phyloP scores from a whole-genome alignment of 2,113 vertebrate species.

The Euleptes europaea region DNA sequence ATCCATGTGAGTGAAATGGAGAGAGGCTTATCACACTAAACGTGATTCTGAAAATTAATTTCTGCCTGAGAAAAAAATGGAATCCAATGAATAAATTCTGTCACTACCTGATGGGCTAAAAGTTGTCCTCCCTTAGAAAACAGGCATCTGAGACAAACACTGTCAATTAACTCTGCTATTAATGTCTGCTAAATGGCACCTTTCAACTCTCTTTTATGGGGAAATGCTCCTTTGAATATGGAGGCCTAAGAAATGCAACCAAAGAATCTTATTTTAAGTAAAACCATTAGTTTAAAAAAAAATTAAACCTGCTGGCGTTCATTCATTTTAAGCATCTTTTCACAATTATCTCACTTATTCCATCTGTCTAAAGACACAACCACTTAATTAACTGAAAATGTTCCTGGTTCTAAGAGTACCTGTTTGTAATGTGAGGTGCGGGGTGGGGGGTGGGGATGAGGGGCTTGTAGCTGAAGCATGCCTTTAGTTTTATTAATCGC shows the following conservation, averaged over 20 bases:
- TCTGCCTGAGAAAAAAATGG: conserved; percentile 59
- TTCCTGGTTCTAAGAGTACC: conserved; percentile 53
- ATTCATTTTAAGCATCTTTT: conserved; percentile 71
- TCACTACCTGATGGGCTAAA: conserved; percentile 61
- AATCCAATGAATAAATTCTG: conserved; percentile 49
- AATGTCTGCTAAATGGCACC: conserved; percentile 67
- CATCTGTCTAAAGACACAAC: conserved; percentile 63
- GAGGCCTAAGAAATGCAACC: conserved; percentile 40
- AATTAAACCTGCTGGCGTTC: conserved; percentile 53
- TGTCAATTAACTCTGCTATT: conserved; percentile 67
- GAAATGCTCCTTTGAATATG: conserved; percentile 39
- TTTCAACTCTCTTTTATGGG: conserved; percentile 51
- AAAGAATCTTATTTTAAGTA: conserved; percentile 57
- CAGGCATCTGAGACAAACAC: conserved; percentile 58
- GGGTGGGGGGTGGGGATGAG: neutral
- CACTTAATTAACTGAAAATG: conserved; percentile 46
- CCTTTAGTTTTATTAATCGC: conserved; percentile 28
- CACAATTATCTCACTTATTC: conserved; percentile 68
- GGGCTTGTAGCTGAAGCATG: conserved; percentile 14
- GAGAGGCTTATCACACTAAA: conserved; percentile 52
- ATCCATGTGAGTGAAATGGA: conserved; percentile 52
- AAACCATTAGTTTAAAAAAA: too few relatives aligned
- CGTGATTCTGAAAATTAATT: conserved; percentile 73
- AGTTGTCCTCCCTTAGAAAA: conserved; percentile 61
- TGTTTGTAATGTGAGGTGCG: conserved; percentile 17